Base-by-base conservation (phyloP, 2,797 vertebrate species). In the Phoeniculus purpureus region DNA sequence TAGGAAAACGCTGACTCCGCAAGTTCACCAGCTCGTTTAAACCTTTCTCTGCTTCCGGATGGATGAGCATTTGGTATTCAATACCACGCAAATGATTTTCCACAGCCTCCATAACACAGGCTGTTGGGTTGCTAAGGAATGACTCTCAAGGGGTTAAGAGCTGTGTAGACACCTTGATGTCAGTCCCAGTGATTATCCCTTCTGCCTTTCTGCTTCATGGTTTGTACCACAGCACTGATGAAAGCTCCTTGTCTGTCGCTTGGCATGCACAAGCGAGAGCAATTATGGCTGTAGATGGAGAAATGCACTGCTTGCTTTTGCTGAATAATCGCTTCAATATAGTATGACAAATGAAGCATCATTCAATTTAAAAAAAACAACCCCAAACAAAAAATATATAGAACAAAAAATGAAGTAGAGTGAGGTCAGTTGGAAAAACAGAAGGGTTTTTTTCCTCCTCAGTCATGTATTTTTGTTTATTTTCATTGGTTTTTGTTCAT, bases 101-200 rank as follows among this genome's bases (percentile, higher is more conserved):
- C 54, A 32, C 12, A 34, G 15, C 61, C 68, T 90, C 59, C 14
- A 3, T 76, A 80, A 67, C 81, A 72, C 51, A 90, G 58, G 58
- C 47, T 91, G 25, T n/a, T 92, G 56, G 25, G 68, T 88, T 94
- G 91, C 74, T 94, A 80, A 85, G 72, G 87, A 90, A 87, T 77
- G 75, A 64, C 50, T 85, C 85, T 67, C 75, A 52, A 48, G 77
- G 88, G 80, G 75, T 90, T 88, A 79, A 92, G 22, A 82, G 45
- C 26, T 21, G 45, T 61, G 29, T 62, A 85, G 58, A 82, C 80
- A 86, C 89, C 68, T 90, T 93, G 31, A 75, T 91, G 62, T 68
- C 81, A 61, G 58, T 45, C 54, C 9, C 47, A 65, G 21, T 79
- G 66, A 68, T 85, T 77, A 66, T 23, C 25, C 27, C 31, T 32